Evolutionary conservation across 2,797 vertebrate species (phyloP).

Genomic region (Eupleurogrammus muticus): DNA sequence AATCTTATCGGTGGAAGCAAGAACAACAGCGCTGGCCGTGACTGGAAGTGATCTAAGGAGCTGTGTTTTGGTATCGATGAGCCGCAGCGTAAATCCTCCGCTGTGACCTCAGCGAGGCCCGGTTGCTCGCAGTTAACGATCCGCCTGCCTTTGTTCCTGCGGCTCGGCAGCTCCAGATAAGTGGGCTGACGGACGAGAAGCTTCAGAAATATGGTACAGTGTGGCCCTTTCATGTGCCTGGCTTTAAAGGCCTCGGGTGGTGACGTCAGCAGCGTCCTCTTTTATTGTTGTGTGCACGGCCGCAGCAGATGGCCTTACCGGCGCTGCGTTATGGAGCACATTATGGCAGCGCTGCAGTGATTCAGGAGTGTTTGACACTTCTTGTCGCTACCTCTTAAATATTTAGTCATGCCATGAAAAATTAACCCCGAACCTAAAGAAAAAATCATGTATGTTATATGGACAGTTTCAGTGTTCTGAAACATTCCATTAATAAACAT

Average conservation of each 20-base stretch:
- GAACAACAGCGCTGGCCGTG: conserved; percentile 35
- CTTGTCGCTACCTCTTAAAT: conserved; percentile 19
- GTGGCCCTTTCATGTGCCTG: conserved; percentile 48
- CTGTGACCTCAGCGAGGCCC: conserved; percentile 54
- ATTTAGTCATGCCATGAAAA: conserved; percentile 27
- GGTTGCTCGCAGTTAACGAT: conserved; percentile 46
- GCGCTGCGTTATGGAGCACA: conserved; percentile 21
- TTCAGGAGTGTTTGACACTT: conserved; percentile 25
- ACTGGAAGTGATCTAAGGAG: conserved; percentile 49
- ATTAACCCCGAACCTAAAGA: not conserved
- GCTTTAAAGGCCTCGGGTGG: conserved; percentile 40
- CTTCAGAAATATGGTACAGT: conserved; percentile 26
- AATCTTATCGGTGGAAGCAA: conserved; percentile 45
- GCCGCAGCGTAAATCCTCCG: conserved; percentile 22
- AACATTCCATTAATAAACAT: not conserved
- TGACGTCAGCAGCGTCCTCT: conserved; percentile 50
- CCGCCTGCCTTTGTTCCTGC: conserved; percentile 35
- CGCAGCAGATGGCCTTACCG: conserved; percentile 44
- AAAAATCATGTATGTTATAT: not conserved
- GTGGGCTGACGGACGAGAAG: conserved; percentile 53
- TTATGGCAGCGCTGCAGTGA: conserved; percentile 17
- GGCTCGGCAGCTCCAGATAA: conserved; percentile 44
- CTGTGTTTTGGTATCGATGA: conserved; percentile 7
- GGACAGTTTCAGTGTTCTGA: not conserved
- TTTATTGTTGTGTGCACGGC: conserved; percentile 45